Conservation (phyloP, 2,888 invertebrate genomes). For the Cheilosia vernalis region DNA sequence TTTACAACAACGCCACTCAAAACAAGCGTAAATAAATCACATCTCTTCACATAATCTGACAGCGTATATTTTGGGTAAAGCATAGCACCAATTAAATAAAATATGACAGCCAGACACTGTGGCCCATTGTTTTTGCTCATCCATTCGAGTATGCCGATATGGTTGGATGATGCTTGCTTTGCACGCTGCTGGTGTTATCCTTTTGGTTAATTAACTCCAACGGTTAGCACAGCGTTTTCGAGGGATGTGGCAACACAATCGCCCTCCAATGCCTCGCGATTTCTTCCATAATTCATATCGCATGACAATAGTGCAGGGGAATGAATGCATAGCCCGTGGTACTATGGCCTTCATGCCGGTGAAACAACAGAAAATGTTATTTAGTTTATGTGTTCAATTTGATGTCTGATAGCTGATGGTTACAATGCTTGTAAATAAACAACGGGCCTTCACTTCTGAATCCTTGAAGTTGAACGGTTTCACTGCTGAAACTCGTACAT, state of each 20-base stretch:
- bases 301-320: neutral
- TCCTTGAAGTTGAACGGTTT: neutral
- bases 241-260: conserved; percentile 1
- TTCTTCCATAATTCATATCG: neutral
- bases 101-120: conserved; percentile 2
- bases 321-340: neutral
- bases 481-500: too few relatives aligned
- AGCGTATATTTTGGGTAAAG: neutral
- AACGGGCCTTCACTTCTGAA: neutral
- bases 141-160: neutral
- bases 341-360: too few relatives aligned
- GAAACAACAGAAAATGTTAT: too few relatives aligned
- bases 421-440: neutral
- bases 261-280: neutral
- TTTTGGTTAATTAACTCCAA: conserved; percentile 32
- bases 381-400: too few relatives aligned
- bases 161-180: neutral
- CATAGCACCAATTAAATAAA: neutral
- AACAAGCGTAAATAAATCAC: conserved; percentile 2
- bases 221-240: neutral
- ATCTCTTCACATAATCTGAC: conserved; percentile 14
- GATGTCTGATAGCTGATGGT: too few relatives aligned
- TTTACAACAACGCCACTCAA: neutral
- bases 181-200: neutral
- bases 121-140: conserved; percentile 7